Percentiles rank a stretch among this genome's conserved stretches.
Conservation (phyloP, 2,797 vertebrate species). For the Decapterus maruadsi region DNA sequence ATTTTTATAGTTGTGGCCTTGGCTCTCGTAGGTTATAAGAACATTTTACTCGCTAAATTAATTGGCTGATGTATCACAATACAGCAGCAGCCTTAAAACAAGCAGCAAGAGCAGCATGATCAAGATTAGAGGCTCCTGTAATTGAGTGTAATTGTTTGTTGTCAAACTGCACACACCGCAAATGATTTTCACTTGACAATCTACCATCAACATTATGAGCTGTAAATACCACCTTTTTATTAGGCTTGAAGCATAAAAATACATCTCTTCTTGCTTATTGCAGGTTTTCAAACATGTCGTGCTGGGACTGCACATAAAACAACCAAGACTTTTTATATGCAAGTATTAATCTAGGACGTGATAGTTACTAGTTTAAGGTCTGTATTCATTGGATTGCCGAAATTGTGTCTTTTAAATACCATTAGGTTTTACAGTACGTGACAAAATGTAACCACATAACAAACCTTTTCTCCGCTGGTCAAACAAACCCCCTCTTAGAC, state of each 20-base stretch:
- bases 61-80: conserved; percentile 33
- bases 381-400: conserved; percentile 28
- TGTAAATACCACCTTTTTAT: conserved; percentile 51
- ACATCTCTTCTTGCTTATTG: conserved; percentile 36
- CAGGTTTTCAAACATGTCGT: conserved; percentile 23
- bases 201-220: conserved; percentile 39
- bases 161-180: conserved; percentile 38
- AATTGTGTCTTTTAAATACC: conserved; percentile 19
- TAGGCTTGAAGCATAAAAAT: conserved; percentile 32
- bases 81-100: conserved; percentile 27
- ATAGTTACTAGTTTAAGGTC: conserved; percentile 6
- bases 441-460: not conserved
- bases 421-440: conserved; percentile 21
- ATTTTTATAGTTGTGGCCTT: conserved; percentile 19
- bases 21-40: conserved; percentile 42
- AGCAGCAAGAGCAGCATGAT: conserved; percentile 32
- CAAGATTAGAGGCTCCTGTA: conserved; percentile 49
- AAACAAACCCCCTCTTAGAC: too few species aligned
- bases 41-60: conserved; percentile 43
- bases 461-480: too few species aligned
- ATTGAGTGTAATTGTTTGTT: conserved; percentile 45
- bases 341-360: conserved; percentile 6
- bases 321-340: not conserved
- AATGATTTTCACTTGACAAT: conserved; percentile 44
- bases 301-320: conserved; percentile 1